These are phyloP conservation scores for Camponotus fellah DNA, from an alignment of 2,888 invertebrate genomes.

Conservation along the genomic window DNA sequence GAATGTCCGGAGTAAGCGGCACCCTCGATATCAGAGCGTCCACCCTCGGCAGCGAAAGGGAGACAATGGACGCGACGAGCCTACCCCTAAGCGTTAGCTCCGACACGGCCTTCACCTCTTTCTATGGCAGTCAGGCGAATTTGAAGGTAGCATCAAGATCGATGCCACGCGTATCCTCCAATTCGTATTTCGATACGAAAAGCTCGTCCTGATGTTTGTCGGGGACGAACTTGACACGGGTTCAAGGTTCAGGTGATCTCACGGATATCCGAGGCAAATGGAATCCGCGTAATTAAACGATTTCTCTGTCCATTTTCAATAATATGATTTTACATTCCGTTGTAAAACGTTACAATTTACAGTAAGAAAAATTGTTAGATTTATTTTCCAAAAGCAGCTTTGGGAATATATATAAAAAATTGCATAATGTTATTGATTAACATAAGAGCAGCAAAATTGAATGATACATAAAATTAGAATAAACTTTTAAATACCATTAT, in stretches of 20 bases:
- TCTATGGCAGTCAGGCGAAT: slow-evolving; percentile 87
- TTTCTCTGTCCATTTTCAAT: not conserved
- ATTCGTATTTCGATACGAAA: slow-evolving; percentile 59
- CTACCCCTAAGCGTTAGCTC: slow-evolving; percentile 87
- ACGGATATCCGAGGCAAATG: slow-evolving; percentile 44
- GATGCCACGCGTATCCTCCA: slow-evolving; percentile 71
- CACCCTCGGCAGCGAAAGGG: slow-evolving; percentile 85
- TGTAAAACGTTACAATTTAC: not conserved
- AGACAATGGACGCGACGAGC: slow-evolving; percentile 84
- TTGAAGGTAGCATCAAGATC: slow-evolving; percentile 76
- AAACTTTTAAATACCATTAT: not conserved
- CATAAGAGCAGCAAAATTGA: not conserved
- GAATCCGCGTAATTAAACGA: slow-evolving; percentile 17
- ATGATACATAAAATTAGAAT: slow-evolving; percentile 25
- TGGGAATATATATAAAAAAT: not conserved
- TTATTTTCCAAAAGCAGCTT: slow-evolving; percentile 10
- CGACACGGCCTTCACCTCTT: slow-evolving; percentile 87
- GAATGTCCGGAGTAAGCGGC: slow-evolving; percentile 83
- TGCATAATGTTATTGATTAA: not conserved
- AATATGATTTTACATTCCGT: not conserved
- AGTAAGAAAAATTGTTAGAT: not conserved
- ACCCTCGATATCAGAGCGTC: slow-evolving; percentile 86
- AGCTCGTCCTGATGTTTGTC: slow-evolving; percentile 48
- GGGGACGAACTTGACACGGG: slow-evolving; percentile 38
- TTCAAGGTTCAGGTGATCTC: slow-evolving; percentile 47